Evolutionary conservation across 1,140 invertebrate species (phyloP).

Genomic region (Lerema accius): DNA sequence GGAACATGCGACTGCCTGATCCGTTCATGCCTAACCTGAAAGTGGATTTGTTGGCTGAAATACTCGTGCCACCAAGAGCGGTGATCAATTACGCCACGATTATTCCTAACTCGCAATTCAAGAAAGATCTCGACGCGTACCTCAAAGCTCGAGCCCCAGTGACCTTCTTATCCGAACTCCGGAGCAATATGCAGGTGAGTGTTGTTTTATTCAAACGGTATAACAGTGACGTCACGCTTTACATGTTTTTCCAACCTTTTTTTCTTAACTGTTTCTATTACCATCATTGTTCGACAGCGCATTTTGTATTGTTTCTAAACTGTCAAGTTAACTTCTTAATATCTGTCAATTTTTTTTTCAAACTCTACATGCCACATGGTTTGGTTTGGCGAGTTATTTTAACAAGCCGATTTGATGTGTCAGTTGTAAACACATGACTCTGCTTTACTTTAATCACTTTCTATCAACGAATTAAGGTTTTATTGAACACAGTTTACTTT

Average conservation of each 20-base stretch:
- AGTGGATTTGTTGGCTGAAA: conserved; percentile 96
- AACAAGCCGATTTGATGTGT: background rate
- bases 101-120: conserved; percentile 94
- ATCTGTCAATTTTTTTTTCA: no score
- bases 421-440: conserved; percentile 7
- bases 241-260: no score
- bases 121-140: conserved; percentile 98
- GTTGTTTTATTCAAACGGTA: conserved; percentile 1
- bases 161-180: conserved; percentile 96
- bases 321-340: no score
- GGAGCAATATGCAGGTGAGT: conserved; percentile 92
- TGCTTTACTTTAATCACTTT: background rate
- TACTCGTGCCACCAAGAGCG: conserved; percentile 93
- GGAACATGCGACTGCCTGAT: conserved; percentile 98
- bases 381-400: no score
- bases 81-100: conserved; percentile 94
- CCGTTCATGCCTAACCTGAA: conserved; percentile 99
- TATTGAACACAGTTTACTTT: background rate
- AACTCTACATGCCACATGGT: no score
- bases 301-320: background rate
- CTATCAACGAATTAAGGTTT: background rate
- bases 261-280: no score
- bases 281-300: background rate
- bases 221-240: background rate
- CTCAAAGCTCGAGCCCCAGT: conserved; percentile 97